Evolutionary conservation across 1,140 invertebrate genomes (phyloP).

Genomic region (Bombus waltoni): DNA sequence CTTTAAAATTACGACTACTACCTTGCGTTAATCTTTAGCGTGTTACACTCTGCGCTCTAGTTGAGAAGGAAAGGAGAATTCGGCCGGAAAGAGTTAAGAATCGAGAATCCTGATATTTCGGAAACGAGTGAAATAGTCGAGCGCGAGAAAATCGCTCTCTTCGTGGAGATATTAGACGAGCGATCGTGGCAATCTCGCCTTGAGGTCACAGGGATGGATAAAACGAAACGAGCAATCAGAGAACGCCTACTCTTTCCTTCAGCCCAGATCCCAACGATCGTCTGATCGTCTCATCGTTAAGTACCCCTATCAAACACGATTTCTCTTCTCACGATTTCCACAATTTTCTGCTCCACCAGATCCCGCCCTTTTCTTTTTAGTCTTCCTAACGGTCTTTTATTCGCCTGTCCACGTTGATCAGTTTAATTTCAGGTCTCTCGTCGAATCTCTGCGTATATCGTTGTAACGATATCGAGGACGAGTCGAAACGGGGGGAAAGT

Average conservation of each 20-base stretch:
- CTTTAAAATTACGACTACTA: too few relatives aligned
- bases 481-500: background rate
- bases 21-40: too few relatives aligned
- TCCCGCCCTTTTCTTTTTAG: background rate
- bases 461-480: background rate
- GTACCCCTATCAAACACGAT: conserved; percentile 19
- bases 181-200: background rate
- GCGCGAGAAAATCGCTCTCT: background rate
- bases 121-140: background rate
- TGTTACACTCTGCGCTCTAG: too few relatives aligned
- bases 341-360: background rate
- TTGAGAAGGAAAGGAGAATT: too few relatives aligned
- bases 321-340: background rate
- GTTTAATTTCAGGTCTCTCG: background rate
- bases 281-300: conserved; percentile 14
- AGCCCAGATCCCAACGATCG: too few relatives aligned
- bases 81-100: too few relatives aligned
- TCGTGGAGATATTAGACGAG: too few relatives aligned
- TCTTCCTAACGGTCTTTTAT: background rate
- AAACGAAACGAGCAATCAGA: background rate
- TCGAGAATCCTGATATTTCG: too few relatives aligned
- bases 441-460: background rate
- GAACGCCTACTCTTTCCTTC: background rate
- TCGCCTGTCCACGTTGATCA: background rate
- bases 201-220: background rate